Percentiles rank a stretch among this genome's conserved stretches.
Conservation (phyloP, 2,797 vertebrate species). For the Galago senegalensis region DNA sequence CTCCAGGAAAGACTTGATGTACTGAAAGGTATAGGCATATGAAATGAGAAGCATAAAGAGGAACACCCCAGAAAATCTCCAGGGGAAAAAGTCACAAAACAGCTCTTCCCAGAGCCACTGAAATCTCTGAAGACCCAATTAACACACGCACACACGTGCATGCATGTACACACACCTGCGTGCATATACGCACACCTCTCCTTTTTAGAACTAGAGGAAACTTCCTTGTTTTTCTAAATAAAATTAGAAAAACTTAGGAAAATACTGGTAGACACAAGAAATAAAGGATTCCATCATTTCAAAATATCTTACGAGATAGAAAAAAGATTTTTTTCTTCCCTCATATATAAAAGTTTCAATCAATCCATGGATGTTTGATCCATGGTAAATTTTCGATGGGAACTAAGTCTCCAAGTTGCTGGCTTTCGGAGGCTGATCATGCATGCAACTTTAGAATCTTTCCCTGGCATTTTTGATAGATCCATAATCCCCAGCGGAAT, state of each 20-base stretch:
- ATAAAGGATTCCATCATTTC: neutral
- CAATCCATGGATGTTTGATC: neutral
- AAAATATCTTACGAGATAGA: neutral
- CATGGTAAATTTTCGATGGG: neutral
- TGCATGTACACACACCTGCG: neutral
- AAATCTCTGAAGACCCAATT: neutral
- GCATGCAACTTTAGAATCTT: neutral
- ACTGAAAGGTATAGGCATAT: neutral
- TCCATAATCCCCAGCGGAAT: neutral
- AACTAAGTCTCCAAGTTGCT: neutral
- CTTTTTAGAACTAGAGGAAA: neutral
- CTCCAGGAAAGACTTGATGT: neutral
- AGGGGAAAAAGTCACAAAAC: neutral
- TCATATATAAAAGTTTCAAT: neutral
- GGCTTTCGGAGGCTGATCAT: neutral
- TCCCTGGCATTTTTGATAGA: neutral
- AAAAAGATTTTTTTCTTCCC: neutral
- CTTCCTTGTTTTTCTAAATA: slow-evolving; percentile 4
- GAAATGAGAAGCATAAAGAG: neutral
- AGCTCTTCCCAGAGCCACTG: neutral
- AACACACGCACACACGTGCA: neutral
- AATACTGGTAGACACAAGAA: neutral
- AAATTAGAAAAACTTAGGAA: slow-evolving; percentile 24
- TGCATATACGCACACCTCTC: no score
- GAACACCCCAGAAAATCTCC: neutral